A percentile compares a stretch with the other conserved stretches of the same genome.
Conservation (phyloP, 2,113 vertebrate species). For the Noturus placidus region DNA sequence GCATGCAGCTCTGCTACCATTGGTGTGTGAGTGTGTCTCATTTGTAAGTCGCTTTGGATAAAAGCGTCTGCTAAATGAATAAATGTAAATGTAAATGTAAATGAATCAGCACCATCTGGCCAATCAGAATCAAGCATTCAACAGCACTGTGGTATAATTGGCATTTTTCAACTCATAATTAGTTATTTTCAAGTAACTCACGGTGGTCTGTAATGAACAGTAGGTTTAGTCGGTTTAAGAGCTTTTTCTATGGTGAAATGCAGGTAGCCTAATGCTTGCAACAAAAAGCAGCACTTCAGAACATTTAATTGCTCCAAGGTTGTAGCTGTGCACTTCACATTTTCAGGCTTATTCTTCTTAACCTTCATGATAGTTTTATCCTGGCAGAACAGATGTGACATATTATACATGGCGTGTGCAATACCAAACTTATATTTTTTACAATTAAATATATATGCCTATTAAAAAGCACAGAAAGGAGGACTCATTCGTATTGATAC, state of each 20-base stretch:
- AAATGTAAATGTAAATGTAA: too few species aligned
- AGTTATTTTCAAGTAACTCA: not conserved
- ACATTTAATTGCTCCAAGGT: not conserved
- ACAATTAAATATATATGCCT: not conserved
- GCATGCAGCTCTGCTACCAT: too few species aligned
- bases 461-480: not conserved
- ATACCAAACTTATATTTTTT: not conserved
- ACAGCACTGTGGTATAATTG: not conserved
- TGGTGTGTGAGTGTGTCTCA: too few species aligned
- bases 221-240: not conserved
- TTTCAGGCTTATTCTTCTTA: not conserved
- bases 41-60: too few species aligned
- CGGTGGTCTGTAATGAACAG: not conserved
- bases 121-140: not conserved
- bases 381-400: not conserved
- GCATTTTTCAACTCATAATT: not conserved
- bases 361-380: not conserved
- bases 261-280: constrained; percentile 14
- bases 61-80: too few species aligned
- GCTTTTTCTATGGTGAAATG: constrained; percentile 1
- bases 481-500: not conserved
- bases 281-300: constrained; percentile 18
- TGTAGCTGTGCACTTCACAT: not conserved
- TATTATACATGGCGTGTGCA: not conserved
- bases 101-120: not conserved